A percentile compares a stretch with the other conserved stretches of the same genome.
phyloP scores from a whole-genome alignment of 2,888 invertebrate genomes.

The Rhingia campestris region DNA sequence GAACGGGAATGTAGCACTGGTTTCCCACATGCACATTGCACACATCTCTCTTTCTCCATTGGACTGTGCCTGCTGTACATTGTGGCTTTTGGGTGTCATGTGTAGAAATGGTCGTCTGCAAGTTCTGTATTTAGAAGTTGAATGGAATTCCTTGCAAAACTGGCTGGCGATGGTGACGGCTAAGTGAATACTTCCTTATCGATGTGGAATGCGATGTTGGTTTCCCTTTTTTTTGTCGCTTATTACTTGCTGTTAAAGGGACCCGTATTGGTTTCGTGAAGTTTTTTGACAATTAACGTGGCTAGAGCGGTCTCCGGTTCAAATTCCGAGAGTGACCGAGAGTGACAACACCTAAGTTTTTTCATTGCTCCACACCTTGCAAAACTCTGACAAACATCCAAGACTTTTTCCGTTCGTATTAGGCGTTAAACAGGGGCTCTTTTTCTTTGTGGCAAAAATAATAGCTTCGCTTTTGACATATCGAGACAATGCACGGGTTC shows the following conservation, averaged over 20 bases:
- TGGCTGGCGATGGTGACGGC: slow-evolving; percentile 18
- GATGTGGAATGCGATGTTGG: slow-evolving; percentile 54
- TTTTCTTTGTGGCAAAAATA: no score
- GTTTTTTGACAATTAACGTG: no score
- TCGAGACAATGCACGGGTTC: no score
- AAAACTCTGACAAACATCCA: no score
- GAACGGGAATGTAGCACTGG: slow-evolving; percentile 67
- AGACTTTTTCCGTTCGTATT: no score
- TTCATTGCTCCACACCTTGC: no score
- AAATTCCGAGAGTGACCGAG: no score
- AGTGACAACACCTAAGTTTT: no score
- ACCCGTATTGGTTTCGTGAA: no score
- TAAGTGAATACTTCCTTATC: slow-evolving; percentile 62
- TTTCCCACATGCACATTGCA: slow-evolving; percentile 42
- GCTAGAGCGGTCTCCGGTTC: no score
- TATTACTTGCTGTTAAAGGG: background rate
- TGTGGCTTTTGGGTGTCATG: slow-evolving; percentile 54
- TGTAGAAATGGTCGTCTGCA: slow-evolving; percentile 52
- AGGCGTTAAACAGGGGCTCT: no score
- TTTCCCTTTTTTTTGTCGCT: slow-evolving; percentile 35
- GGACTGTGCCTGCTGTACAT: slow-evolving; percentile 7
- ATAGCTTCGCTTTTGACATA: no score
- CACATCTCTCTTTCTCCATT: slow-evolving; percentile 8
- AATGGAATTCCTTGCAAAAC: slow-evolving; percentile 61
- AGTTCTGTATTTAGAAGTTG: slow-evolving; percentile 69